Evolutionary conservation across 1,140 invertebrate genomes (phyloP), one percentile per base, ranked within the genome.

Genomic region (Parapsyche elsis): DNA sequence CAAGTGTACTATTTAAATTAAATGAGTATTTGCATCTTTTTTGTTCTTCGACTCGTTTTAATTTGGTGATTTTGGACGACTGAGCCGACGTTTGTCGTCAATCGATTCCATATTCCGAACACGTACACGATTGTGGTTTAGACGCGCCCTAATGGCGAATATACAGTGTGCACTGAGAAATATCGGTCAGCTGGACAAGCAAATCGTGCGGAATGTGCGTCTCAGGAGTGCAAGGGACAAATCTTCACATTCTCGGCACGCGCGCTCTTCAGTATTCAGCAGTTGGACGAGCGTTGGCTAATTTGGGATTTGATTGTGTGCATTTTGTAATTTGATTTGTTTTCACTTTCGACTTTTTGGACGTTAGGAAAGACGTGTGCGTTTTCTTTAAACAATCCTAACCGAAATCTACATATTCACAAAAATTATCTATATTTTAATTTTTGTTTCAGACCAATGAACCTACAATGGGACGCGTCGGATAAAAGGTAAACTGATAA

Each of bases 241-340:
- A 38, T 38, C 7, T 38, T 38, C 2, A 7, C 30, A 38, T 53
- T 53, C 49, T 14, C 49, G 49, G 49, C 49, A 53, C 49, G 49
- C 16, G 10, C 16, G 10, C 16, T 53, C 49, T 10, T 53, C 57
- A 61, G 21, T 21, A 21, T 61, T 61, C 57, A 61, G 57, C n/a
- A 19, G 57, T 21, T 21, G 57, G 57, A 61, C 57, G 16, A 1
- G n/a, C 16, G 26, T 71, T 71, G 67, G 67, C 67, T 23, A 23
- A 71, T 12, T 71, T 26, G 67, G 16, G 30, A 71, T 71, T 61
- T 24, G 24, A 1, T 30, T 30, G 26, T 26, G 30, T 71, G 24
- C 24, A 71, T 71, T 71, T 71, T 71, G 67, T 71, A 71, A 71
- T 71, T 71, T 71, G 67, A 57, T 57, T 57, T 57, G 19, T 57